Evolutionary conservation across 2,113 vertebrate genomes (phyloP).

Genomic region (Tricholaema leucomelas): DNA sequence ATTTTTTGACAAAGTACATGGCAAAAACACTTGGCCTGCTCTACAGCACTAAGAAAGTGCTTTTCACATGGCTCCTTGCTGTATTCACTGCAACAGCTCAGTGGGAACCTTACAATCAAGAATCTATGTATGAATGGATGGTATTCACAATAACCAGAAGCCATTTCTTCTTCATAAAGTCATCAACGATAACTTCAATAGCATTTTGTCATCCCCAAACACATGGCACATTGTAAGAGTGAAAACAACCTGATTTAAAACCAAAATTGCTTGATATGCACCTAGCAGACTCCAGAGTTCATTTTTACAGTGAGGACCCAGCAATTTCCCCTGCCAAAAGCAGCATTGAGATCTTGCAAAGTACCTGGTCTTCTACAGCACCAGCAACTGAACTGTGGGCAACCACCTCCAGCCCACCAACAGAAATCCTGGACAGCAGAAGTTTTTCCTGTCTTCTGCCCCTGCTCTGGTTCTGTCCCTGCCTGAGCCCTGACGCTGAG

Average conservation of each 20-base stretch:
- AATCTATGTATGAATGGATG: slow-evolving; percentile 47
- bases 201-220: slow-evolving; percentile 10
- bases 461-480: not conserved
- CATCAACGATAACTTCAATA: not conserved
- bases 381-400: rapidly evolving
- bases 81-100: slow-evolving; percentile 52
- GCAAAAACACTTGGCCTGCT: slow-evolving; percentile 51
- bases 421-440: not conserved
- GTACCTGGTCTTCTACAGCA: not conserved
- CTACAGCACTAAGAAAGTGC: slow-evolving; percentile 56
- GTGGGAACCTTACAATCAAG: slow-evolving; percentile 68
- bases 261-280: not conserved
- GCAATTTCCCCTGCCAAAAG: not conserved
- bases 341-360: not conserved
- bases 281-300: not conserved
- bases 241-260: not conserved
- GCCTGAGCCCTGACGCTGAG: not conserved
- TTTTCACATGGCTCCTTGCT: slow-evolving; percentile 65
- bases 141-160: slow-evolving; percentile 63
- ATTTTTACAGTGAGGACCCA: rapidly evolving
- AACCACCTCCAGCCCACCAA: not conserved
- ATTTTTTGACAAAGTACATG: slow-evolving; percentile 70
- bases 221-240: not conserved
- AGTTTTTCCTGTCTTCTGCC: not conserved
- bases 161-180: slow-evolving; percentile 49